Conservation (phyloP, 2,888 invertebrate species). For the Acrocyrtus sp. region DNA sequence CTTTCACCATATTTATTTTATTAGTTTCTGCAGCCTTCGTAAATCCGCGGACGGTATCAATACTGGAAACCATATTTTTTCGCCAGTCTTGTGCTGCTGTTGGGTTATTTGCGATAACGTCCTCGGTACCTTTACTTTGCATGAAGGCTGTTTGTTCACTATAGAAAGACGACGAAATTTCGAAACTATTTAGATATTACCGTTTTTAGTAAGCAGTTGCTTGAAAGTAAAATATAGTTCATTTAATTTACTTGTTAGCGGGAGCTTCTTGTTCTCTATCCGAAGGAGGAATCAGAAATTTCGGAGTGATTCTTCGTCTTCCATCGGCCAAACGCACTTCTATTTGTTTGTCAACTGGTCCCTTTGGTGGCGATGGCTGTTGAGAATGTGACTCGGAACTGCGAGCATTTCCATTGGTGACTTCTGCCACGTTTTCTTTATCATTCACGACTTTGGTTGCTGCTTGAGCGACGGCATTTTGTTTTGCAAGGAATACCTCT, state of each 20-base stretch:
- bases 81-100: slow-evolving; percentile 46
- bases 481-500: slow-evolving; percentile 57
- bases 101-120: slow-evolving; percentile 21
- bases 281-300: slow-evolving; percentile 80
- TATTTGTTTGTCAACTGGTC: slow-evolving; percentile 86
- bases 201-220: too few relatives aligned
- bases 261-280: slow-evolving; percentile 30
- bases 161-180: background rate
- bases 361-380: slow-evolving; percentile 68
- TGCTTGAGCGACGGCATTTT: slow-evolving; percentile 56
- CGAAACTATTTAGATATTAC: background rate
- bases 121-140: slow-evolving; percentile 47
- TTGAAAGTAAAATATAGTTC: background rate
- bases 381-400: slow-evolving; percentile 12
- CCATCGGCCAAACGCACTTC: slow-evolving; percentile 96
- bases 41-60: slow-evolving; percentile 53
- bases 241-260: slow-evolving; percentile 41
- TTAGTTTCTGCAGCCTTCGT: slow-evolving; percentile 2
- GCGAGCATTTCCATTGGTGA: background rate
- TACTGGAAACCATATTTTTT: slow-evolving; percentile 59
- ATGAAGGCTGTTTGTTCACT: slow-evolving; percentile 53
- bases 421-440: slow-evolving; percentile 1
- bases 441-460: slow-evolving; percentile 70
- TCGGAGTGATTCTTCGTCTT: slow-evolving; percentile 93
- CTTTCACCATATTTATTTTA: too few relatives aligned